Evolutionary conservation across 2,888 invertebrate species (phyloP), one percentile per base, ranked within the genome.

Genomic region (Anthrax anthrax): DNA sequence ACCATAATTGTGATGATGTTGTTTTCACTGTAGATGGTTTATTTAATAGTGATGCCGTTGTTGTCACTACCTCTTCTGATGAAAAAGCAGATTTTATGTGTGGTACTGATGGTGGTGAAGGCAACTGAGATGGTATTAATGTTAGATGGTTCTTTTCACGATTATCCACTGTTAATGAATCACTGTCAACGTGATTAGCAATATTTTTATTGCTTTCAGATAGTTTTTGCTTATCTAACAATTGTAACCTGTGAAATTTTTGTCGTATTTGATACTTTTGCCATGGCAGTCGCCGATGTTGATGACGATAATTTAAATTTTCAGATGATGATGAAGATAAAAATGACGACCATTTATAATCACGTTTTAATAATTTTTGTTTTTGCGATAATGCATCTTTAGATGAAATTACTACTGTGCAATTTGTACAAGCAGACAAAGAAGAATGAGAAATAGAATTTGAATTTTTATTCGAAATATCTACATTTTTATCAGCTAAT

Each of bases 151-250:
- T 23, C 4, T 23, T 23, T 23, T 23, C 23, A 23, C 34, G 23
- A 23, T 36, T 39, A 40, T 44, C 37, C 37, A 42, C 42, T 42
- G 27, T 44, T 44, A 48, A 48, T 49, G 51, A 48, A 45, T 51
- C 46, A 49, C 45, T 38, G 41, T 45, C 47, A 42, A 23, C 23
- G 5, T 40, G 45, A 46, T 42, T 38, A 44, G 39, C 47, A 43
- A 46, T 47, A 45, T 39, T 38, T 43, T 47, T 48, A 45, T 40
- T 43, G 43, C 29, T 38, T 42, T 40, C 45, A 46, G 43, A 43
- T 48, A 44, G 45, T 47, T 44, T 43, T 17, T 27, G 38, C 40
- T 39, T 47, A 41, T 48, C 48, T 48, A 50, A 48, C 48, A 48
- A 48, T 45, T 46, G 48, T 49, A 36, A 43, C 32, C 42, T 43